Conservation (phyloP, 92 coral and sea anemone genomes). For the Epizoanthus scotinus region DNA sequence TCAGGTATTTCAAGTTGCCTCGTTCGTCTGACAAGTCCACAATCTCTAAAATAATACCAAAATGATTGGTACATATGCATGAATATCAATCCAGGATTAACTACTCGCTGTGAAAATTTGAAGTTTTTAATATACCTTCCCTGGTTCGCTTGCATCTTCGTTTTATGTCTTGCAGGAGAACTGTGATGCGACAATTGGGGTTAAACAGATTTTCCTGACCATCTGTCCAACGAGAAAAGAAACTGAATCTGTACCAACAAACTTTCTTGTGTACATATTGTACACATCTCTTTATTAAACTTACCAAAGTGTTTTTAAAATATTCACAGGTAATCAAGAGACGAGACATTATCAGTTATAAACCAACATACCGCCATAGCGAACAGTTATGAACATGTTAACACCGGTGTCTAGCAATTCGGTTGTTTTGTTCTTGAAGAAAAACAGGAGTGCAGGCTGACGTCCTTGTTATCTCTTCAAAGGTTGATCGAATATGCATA, state of each 20-base stretch:
- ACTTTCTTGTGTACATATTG: neutral
- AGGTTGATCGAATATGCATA: neutral
- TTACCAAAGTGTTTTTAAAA: neutral
- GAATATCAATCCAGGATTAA: neutral
- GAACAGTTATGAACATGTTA: constrained; percentile 87
- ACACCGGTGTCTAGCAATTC: neutral
- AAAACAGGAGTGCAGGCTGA: too few species aligned
- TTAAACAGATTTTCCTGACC: constrained; percentile 84
- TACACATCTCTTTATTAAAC: neutral
- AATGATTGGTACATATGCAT: neutral
- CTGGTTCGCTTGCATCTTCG: constrained; percentile 80
- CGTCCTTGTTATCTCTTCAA: too few species aligned
- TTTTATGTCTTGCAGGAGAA: constrained; percentile 87
- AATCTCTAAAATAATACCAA: constrained; percentile 51
- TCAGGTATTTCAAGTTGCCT: constrained; percentile 87
- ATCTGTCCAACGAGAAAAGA: constrained; percentile 47
- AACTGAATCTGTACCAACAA: neutral
- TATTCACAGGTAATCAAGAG: neutral
- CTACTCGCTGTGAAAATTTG: constrained; percentile 9
- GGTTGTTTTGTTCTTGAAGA: neutral
- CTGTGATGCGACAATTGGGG: constrained; percentile 87
- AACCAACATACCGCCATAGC: constrained; percentile 87
- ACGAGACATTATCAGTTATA: neutral
- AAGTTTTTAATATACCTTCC: constrained; percentile 56
- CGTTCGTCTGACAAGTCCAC: constrained; percentile 92